phyloP scores from a whole-genome alignment of 2,888 invertebrate genomes.

The Thumatha senex region DNA sequence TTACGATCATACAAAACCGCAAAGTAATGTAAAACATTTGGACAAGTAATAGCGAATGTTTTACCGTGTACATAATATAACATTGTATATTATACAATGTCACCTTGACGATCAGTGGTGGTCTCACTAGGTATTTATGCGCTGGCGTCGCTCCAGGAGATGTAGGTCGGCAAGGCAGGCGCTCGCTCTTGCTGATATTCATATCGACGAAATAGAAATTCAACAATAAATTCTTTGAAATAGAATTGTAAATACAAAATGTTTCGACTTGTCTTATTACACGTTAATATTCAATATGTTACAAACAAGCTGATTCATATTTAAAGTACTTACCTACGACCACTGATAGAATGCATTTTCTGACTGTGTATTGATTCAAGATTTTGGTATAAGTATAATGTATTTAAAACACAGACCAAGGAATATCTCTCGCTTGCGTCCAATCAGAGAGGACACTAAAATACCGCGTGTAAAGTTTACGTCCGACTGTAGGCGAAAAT shows the following conservation, averaged over 20 bases:
- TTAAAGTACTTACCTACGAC: no score
- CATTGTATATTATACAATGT: constrained; percentile 46
- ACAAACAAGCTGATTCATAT: constrained; percentile 33
- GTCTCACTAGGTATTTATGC: constrained; percentile 59
- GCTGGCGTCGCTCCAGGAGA: constrained; percentile 65
- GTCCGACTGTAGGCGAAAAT: no score
- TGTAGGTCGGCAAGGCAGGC: constrained; percentile 58
- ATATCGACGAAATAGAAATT: constrained; percentile 41
- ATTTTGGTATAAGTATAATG: no score
- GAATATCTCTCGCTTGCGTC: no score
- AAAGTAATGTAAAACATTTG: constrained; percentile 19
- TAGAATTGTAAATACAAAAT: constrained; percentile 32
- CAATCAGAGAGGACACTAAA: no score
- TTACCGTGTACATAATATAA: constrained; percentile 23
- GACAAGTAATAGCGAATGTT: constrained; percentile 25
- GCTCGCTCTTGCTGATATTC: constrained; percentile 36
- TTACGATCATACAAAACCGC: no score
- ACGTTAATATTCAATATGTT: constrained; percentile 11
- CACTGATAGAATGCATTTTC: no score
- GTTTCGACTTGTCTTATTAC: constrained; percentile 22
- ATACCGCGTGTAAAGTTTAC: no score
- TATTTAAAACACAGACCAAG: no score
- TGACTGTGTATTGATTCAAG: no score
- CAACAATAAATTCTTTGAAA: constrained; percentile 33
- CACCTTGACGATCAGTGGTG: constrained; percentile 62